Conservation (phyloP, 2,888 invertebrate species). For the Campoletis raptor region DNA sequence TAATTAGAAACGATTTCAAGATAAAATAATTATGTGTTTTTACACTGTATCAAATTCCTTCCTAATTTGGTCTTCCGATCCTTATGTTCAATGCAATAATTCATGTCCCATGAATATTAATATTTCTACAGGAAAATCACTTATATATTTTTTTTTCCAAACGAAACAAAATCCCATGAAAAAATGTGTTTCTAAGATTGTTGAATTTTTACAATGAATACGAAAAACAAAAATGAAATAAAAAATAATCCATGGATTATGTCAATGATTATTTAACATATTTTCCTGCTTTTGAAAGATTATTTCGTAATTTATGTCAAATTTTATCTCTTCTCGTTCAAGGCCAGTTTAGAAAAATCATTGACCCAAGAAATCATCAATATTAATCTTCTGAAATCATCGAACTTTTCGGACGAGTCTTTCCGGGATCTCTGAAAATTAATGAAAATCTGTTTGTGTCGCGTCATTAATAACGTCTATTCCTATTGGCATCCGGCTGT, state of each 20-base stretch:
- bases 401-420: constrained; percentile 16
- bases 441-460: constrained; percentile 65
- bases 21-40: constrained; percentile 14
- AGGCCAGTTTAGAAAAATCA: constrained; percentile 21
- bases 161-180: neutral
- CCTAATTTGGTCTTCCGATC: constrained; percentile 1
- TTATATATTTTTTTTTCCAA: neutral
- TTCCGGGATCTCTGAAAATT: constrained; percentile 69
- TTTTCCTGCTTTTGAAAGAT: neutral
- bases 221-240: neutral
- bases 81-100: neutral
- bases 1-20: neutral
- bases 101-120: constrained; percentile 13
- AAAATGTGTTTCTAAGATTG: neutral
- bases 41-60: constrained; percentile 1
- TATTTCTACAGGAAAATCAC: neutral
- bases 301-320: neutral
- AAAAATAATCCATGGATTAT: neutral
- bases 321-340: neutral
- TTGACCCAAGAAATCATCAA: constrained; percentile 70
- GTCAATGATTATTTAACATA: neutral
- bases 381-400: constrained; percentile 72
- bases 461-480: constrained; percentile 51
- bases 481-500: constrained; percentile 33
- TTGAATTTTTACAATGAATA: neutral